phyloP scores from a whole-genome alignment of 1,140 invertebrate genomes.

The Lerema accius region DNA sequence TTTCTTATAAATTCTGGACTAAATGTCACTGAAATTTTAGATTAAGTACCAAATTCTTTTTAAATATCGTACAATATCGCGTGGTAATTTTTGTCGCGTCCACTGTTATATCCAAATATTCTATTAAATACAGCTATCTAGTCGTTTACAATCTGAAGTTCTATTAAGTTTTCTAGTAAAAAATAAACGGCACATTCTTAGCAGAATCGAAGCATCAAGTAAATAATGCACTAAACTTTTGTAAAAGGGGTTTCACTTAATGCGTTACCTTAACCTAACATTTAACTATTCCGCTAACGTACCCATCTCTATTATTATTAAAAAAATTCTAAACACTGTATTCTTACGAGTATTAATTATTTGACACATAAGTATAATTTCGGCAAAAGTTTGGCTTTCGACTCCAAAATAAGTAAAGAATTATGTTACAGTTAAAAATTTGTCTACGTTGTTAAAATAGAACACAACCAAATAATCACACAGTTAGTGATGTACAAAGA shows the following conservation, averaged over 20 bases:
- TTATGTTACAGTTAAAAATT: conserved; percentile 55
- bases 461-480: conserved; percentile 81
- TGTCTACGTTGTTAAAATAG: conserved; percentile 69
- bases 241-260: conserved; percentile 57
- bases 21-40: no score
- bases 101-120: conserved; percentile 22
- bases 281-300: conserved; percentile 49
- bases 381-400: conserved; percentile 61
- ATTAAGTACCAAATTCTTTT: no score
- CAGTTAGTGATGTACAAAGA: conserved; percentile 65
- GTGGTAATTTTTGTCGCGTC: conserved; percentile 20
- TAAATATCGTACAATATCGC: conserved; percentile 6
- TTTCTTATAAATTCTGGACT: no score
- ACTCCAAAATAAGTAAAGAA: conserved; percentile 47
- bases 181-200: conserved; percentile 58
- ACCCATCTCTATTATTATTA: conserved; percentile 46
- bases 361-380: conserved; percentile 34
- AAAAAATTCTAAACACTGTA: conserved; percentile 56
- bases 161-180: conserved; percentile 40
- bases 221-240: conserved; percentile 42
- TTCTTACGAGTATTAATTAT: conserved; percentile 38
- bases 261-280: conserved; percentile 62
- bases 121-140: conserved; percentile 13
- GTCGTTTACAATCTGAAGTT: conserved; percentile 3
- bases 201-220: conserved; percentile 43